Conservation (phyloP, 2,888 invertebrate species). For the Acrobeloides nanus region DNA sequence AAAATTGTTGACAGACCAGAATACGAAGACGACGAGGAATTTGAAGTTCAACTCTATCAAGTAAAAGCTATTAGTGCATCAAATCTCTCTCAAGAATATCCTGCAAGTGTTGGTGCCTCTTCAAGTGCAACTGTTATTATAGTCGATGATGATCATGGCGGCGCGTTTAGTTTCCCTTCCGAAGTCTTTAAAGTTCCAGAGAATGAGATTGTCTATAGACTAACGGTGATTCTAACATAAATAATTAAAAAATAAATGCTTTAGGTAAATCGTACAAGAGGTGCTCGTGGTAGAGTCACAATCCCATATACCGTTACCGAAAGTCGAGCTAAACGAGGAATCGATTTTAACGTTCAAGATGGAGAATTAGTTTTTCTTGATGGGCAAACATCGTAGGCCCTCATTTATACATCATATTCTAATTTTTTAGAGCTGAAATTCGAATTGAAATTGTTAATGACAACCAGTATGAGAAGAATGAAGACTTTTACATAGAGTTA, state of each 20-base stretch:
- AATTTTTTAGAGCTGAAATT: constrained; percentile 71
- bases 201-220: no score
- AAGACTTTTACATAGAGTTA: constrained; percentile 81
- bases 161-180: constrained; percentile 82
- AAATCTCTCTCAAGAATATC: constrained; percentile 19
- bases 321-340: constrained; percentile 69
- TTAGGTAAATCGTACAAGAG: constrained; percentile 60
- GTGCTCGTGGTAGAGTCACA: constrained; percentile 82
- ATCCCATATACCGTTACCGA: constrained; percentile 84
- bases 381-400: constrained; percentile 92
- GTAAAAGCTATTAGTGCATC: constrained; percentile 13
- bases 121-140: constrained; percentile 91
- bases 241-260: neutral
- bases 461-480: constrained; percentile 94
- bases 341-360: constrained; percentile 72
- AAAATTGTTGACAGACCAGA: constrained; percentile 96
- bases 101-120: constrained; percentile 70
- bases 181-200: constrained; percentile 68
- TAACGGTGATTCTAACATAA: constrained; percentile 3
- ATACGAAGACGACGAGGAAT: constrained; percentile 95
- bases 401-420: neutral
- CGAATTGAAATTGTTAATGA: constrained; percentile 81
- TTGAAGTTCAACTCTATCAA: constrained; percentile 71
- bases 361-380: constrained; percentile 86
- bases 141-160: constrained; percentile 95